Conservation (phyloP, 2,113 vertebrate species). For the Scortum barcoo region DNA sequence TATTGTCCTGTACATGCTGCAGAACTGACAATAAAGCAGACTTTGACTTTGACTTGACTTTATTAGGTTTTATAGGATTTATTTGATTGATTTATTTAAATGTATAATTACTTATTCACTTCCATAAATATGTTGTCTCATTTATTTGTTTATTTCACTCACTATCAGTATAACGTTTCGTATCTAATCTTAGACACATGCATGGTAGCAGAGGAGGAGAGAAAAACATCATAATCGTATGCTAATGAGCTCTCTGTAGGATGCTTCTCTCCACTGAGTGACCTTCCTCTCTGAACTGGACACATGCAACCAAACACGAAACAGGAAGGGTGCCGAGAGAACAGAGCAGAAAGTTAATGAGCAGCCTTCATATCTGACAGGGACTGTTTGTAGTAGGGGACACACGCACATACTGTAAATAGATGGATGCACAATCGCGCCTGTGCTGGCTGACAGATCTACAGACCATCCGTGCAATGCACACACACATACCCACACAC, state of each 20-base stretch:
- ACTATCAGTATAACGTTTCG: neutral
- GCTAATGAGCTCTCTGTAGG: slow-evolving; percentile 62
- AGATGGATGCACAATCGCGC: slow-evolving; percentile 16
- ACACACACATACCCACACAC: neutral
- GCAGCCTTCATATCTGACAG: slow-evolving; percentile 42
- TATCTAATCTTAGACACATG: neutral
- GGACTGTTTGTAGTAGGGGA: slow-evolving; percentile 18
- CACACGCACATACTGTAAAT: slow-evolving; percentile 2
- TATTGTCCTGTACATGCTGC: too few species aligned
- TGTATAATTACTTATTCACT: neutral
- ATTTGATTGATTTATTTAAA: neutral
- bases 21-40: too few species aligned
- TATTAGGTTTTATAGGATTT: neutral
- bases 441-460: slow-evolving; percentile 15
- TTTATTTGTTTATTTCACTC: neutral
- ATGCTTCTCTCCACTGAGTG: slow-evolving; percentile 43
- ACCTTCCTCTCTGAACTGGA: slow-evolving; percentile 61
- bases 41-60: too few species aligned
- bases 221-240: slow-evolving; percentile 24
- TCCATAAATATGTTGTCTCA: neutral
- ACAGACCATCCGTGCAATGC: neutral
- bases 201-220: slow-evolving; percentile 6
- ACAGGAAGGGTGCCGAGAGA: slow-evolving; percentile 1
- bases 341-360: slow-evolving; percentile 49
- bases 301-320: slow-evolving; percentile 42